These are phyloP conservation scores for Epinotia bilunana DNA, from an alignment of 2,888 invertebrate species.

Conservation along the genomic window DNA sequence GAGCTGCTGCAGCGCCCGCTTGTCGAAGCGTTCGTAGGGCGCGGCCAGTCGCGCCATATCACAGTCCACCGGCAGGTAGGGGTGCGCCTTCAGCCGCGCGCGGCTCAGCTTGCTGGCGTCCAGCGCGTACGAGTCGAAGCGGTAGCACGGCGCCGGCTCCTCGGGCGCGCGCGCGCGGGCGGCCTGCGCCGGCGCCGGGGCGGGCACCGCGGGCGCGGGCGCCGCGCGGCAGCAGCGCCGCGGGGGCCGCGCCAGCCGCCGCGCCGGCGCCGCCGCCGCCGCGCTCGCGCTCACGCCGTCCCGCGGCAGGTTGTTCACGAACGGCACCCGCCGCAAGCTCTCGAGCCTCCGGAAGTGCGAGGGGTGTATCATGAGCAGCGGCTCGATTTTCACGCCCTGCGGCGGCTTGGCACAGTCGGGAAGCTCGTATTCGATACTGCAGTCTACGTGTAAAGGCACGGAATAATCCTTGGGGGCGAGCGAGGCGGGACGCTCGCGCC, in stretches of 20 bases:
- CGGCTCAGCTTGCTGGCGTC: slow-evolving; percentile 60
- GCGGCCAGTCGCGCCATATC: slow-evolving; percentile 76
- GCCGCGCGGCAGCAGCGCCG: slow-evolving; percentile 58
- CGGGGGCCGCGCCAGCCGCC: slow-evolving; percentile 53
- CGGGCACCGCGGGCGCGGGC: slow-evolving; percentile 57
- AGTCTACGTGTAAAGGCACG: slow-evolving; percentile 94
- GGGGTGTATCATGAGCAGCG: slow-evolving; percentile 95
- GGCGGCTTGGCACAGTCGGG: slow-evolving; percentile 95
- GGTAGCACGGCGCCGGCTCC: slow-evolving; percentile 59
- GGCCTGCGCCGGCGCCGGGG: slow-evolving; percentile 58
- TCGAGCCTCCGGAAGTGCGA: slow-evolving; percentile 95
- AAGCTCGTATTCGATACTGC: slow-evolving; percentile 95
- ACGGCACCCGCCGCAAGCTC: slow-evolving; percentile 91
- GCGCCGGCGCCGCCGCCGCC: slow-evolving; percentile 60
- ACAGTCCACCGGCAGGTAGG: slow-evolving; percentile 73
- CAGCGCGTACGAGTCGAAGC: slow-evolving; percentile 63
- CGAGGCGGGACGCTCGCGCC: slow-evolving; percentile 79
- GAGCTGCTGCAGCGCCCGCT: slow-evolving; percentile 81
- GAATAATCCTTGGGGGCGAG: slow-evolving; percentile 91
- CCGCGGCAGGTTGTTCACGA: slow-evolving; percentile 92
- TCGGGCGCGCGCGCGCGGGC: slow-evolving; percentile 49
- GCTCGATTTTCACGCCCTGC: slow-evolving; percentile 92
- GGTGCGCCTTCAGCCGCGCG: slow-evolving; percentile 67
- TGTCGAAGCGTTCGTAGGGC: slow-evolving; percentile 80
- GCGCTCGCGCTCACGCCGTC: slow-evolving; percentile 57